Evolutionary conservation across 2,797 vertebrate species (phyloP).

Genomic region (Lacerta bilineata): DNA sequence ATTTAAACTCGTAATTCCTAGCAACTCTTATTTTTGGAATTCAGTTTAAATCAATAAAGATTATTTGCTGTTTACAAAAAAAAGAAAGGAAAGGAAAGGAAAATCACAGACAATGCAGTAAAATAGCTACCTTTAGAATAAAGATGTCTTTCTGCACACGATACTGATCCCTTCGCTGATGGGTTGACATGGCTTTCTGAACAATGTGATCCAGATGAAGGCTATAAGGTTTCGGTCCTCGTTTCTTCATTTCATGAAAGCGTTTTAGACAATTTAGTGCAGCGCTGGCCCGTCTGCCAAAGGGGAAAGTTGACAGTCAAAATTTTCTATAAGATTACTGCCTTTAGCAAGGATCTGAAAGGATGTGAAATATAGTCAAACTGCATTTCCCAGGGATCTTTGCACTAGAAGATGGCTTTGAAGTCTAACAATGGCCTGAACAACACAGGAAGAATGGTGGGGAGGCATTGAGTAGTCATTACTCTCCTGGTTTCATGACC

Average conservation of each 20-base stretch:
- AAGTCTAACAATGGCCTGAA: not conserved
- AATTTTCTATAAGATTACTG: slow-evolving; percentile 8
- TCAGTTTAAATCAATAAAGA: not conserved
- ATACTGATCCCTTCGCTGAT: slow-evolving; percentile 91
- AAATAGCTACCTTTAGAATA: slow-evolving; percentile 89
- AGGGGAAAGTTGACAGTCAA: slow-evolving; percentile 22
- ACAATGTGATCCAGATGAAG: slow-evolving; percentile 98
- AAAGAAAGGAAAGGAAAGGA: not conserved
- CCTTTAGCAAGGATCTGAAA: not conserved
- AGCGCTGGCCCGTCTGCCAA: slow-evolving; percentile 91
- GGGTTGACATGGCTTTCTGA: slow-evolving; percentile 90
- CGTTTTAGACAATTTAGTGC: slow-evolving; percentile 96
- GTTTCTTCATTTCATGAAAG: slow-evolving; percentile 98
- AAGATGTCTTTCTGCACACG: slow-evolving; percentile 95
- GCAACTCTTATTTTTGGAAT: not conserved
- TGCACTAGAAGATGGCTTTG: not conserved
- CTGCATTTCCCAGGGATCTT: not conserved
- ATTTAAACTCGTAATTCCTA: not conserved
- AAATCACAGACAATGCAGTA: not conserved
- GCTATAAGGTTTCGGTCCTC: slow-evolving; percentile 93
- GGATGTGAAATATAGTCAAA: too few relatives aligned
- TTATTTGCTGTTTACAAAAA: not conserved
- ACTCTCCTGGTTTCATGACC: not conserved
- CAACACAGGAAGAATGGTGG: not conserved
- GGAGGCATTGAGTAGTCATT: too few relatives aligned